Evolutionary conservation across 1,140 invertebrate species (phyloP).

Genomic region (Homarus americanus): DNA sequence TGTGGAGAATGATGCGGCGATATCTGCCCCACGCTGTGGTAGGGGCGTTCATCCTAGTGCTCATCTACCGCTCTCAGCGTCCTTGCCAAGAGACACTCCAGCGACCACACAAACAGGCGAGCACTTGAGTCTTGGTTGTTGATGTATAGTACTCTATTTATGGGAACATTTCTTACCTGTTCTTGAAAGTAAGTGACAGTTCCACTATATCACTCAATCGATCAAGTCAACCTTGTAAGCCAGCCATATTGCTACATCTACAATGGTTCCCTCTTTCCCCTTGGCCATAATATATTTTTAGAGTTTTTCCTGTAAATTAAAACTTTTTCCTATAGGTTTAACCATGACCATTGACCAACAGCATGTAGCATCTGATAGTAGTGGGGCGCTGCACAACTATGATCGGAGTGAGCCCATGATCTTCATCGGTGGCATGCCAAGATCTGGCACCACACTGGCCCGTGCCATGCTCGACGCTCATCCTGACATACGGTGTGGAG

Average conservation of each 20-base stretch:
- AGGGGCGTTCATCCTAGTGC: slow-evolving; percentile 40
- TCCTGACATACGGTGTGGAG: slow-evolving; percentile 88
- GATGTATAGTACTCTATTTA: too few relatives aligned
- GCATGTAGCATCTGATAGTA: slow-evolving; percentile 36
- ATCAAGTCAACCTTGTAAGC: neutral
- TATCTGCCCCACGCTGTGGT: slow-evolving; percentile 46
- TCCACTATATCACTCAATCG: too few relatives aligned
- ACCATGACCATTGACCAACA: neutral
- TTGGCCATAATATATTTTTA: too few relatives aligned
- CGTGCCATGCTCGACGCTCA: slow-evolving; percentile 99
- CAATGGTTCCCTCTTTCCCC: neutral
- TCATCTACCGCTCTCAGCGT: slow-evolving; percentile 48
- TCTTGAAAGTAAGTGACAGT: too few relatives aligned
- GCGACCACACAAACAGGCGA: slow-evolving; percentile 30
- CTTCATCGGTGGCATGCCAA: slow-evolving; percentile 97
- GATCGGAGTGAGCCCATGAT: slow-evolving; percentile 85
- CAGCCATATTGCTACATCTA: neutral
- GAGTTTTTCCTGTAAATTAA: neutral
- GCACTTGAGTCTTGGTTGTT: too few relatives aligned
- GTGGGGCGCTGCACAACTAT: slow-evolving; percentile 56
- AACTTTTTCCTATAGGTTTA: neutral
- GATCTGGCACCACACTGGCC: slow-evolving; percentile 98
- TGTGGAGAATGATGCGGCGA: slow-evolving; percentile 63
- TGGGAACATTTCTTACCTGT: too few relatives aligned
- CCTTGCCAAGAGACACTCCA: slow-evolving; percentile 19